These are phyloP conservation scores for Drosophila koepferae DNA, from an alignment of 2,888 invertebrate species.

Conservation along the genomic window DNA sequence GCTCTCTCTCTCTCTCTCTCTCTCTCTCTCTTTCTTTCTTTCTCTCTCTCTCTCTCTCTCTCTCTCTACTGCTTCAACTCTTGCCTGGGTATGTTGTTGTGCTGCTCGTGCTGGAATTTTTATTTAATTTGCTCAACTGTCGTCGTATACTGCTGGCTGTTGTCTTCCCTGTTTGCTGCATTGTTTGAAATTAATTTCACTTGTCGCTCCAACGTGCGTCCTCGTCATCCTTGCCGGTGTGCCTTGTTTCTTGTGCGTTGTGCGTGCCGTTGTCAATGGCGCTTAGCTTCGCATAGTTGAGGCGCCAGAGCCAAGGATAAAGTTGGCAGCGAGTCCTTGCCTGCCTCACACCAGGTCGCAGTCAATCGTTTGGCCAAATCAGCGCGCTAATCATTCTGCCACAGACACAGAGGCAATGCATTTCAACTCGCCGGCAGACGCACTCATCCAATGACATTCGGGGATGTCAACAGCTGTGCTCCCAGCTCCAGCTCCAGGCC, in stretches of 20 bases:
- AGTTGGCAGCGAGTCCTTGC: slow-evolving; percentile 50
- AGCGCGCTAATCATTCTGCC: slow-evolving; percentile 72
- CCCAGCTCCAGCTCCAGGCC: too few species aligned
- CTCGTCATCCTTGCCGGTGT: slow-evolving; percentile 31
- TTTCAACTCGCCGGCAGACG: slow-evolving; percentile 44
- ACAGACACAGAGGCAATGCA: slow-evolving; percentile 47
- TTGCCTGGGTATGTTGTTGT: slow-evolving; percentile 31
- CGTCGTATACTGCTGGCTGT: slow-evolving; percentile 52
- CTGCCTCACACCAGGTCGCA: slow-evolving; percentile 20
- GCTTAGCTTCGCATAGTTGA: slow-evolving; percentile 68
- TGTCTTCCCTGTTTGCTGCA: slow-evolving; percentile 75
- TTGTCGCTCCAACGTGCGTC: slow-evolving; percentile 56
- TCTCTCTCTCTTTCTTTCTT: not conserved
- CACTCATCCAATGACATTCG: slow-evolving; percentile 61
- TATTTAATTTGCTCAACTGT: slow-evolving; percentile 74
- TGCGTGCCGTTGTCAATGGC: slow-evolving; percentile 75
- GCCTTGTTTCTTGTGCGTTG: slow-evolving; percentile 19
- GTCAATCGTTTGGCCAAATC: slow-evolving; percentile 75
- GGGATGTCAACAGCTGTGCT: slow-evolving; percentile 50
- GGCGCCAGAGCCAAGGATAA: slow-evolving; percentile 44
- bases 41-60: not conserved
- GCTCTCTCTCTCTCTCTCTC: not conserved
- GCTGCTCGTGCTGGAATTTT: slow-evolving; percentile 71
- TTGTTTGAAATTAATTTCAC: slow-evolving; percentile 81
- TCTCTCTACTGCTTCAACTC: not conserved